Conservation (phyloP, 1,140 invertebrate genomes). For the Penaeus japonicus region DNA sequence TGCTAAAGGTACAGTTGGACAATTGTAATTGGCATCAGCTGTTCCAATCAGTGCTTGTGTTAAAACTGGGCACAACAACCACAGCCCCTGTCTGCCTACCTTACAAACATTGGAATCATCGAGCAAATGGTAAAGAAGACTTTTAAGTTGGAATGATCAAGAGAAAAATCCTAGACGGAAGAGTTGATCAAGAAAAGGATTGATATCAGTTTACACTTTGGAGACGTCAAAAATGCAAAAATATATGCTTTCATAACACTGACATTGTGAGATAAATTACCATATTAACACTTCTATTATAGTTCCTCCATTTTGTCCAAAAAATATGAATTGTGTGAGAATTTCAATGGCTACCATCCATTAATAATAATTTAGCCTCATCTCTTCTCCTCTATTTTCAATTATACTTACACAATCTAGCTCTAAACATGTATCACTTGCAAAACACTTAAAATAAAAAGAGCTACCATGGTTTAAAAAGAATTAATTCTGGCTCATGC, state of each 20-base stretch:
- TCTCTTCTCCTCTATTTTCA: slow-evolving; percentile 55
- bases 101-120: slow-evolving; percentile 56
- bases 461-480: slow-evolving; percentile 46
- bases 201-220: slow-evolving; percentile 55
- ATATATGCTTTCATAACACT: slow-evolving; percentile 59
- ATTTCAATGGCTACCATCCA: slow-evolving; percentile 52
- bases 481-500: slow-evolving; percentile 55
- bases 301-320: slow-evolving; percentile 53
- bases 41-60: slow-evolving; percentile 52
- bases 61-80: slow-evolving; percentile 55
- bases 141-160: slow-evolving; percentile 55
- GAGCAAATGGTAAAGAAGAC: slow-evolving; percentile 51
- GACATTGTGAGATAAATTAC: slow-evolving; percentile 53
- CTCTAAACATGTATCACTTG: slow-evolving; percentile 56
- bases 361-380: slow-evolving; percentile 50
- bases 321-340: slow-evolving; percentile 48
- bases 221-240: slow-evolving; percentile 59
- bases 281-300: slow-evolving; percentile 51
- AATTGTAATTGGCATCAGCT: slow-evolving; percentile 51
- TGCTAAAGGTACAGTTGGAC: slow-evolving; percentile 52
- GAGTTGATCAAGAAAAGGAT: slow-evolving; percentile 52
- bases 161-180: slow-evolving; percentile 47
- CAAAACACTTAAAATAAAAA: slow-evolving; percentile 57
- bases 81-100: slow-evolving; percentile 55
- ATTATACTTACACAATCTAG: slow-evolving; percentile 55